Conservation (phyloP, 1,140 invertebrate genomes). For the Helicoverpa zea region DNA sequence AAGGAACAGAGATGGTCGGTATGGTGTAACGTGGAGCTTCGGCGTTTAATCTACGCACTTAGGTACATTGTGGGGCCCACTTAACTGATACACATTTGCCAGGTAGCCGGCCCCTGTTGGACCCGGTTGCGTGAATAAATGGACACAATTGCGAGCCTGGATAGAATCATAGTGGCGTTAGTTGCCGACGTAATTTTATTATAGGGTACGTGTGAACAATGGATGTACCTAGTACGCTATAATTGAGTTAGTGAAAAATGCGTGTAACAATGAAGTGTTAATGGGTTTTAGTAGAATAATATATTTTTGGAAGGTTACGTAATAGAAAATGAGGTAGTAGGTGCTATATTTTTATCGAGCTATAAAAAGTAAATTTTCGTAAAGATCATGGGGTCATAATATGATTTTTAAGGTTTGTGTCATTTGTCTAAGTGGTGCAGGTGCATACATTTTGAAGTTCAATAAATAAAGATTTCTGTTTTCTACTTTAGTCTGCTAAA, state of each 20-base stretch:
- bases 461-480: too few relatives aligned
- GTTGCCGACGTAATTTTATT: conserved; percentile 26
- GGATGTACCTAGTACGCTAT: background rate
- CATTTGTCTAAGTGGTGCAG: too few relatives aligned
- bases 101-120: conserved; percentile 8
- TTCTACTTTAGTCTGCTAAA: too few relatives aligned
- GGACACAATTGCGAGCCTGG: conserved; percentile 2
- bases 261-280: too few relatives aligned
- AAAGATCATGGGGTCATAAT: too few relatives aligned
- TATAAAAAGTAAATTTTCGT: too few relatives aligned
- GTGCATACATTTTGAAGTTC: too few relatives aligned
- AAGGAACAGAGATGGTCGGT: conserved; percentile 48
- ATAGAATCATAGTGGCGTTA: conserved; percentile 23
- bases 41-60: conserved; percentile 38
- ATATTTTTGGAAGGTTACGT: too few relatives aligned
- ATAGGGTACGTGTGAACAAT: background rate
- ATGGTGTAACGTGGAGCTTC: conserved; percentile 28
- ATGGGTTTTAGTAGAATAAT: too few relatives aligned
- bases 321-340: too few relatives aligned
- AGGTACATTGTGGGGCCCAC: conserved; percentile 33
- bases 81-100: conserved; percentile 10
- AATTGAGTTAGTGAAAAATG: background rate
- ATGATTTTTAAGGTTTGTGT: too few relatives aligned
- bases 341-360: too few relatives aligned
- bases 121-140: conserved; percentile 22